Conservation (phyloP, 2,888 invertebrate species). For the Phaedon cochleariae region DNA sequence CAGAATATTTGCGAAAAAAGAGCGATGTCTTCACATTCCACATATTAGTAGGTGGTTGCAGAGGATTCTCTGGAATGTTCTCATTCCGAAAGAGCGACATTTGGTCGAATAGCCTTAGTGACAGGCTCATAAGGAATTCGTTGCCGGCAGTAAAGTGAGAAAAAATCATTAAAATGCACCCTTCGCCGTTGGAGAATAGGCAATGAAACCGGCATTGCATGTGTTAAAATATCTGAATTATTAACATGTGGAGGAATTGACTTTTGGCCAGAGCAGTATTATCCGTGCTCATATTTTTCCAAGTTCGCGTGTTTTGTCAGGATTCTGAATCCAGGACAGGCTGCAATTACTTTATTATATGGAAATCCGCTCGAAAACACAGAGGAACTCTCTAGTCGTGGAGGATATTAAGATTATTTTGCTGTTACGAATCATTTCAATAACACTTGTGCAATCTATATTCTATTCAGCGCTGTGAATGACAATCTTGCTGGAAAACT, state of each 20-base stretch:
- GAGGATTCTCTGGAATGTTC: too few species aligned
- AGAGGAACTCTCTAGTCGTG: too few species aligned
- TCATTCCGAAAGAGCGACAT: too few species aligned
- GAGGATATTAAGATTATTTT: too few species aligned
- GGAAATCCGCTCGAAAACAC: not conserved
- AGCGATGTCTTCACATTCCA: too few species aligned
- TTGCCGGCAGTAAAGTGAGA: not conserved
- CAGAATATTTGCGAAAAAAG: too few species aligned
- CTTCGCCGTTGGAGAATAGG: not conserved
- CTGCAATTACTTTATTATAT: not conserved
- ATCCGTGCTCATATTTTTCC: not conserved
- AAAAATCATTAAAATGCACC: not conserved
- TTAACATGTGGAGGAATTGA: not conserved
- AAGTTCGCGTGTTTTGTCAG: constrained; percentile 6
- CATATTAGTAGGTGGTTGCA: too few species aligned
- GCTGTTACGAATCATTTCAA: too few species aligned
- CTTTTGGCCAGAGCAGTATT: not conserved
- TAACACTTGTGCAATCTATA: too few species aligned
- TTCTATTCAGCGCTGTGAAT: too few species aligned
- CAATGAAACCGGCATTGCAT: not conserved
- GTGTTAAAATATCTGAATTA: not conserved
- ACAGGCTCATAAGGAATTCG: not conserved
- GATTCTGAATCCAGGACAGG: not conserved
- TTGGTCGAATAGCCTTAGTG: too few species aligned
- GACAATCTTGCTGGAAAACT: too few species aligned